Base-by-base conservation (phyloP, 2,888 invertebrate species). In the Noctuana brunneofusca region DNA sequence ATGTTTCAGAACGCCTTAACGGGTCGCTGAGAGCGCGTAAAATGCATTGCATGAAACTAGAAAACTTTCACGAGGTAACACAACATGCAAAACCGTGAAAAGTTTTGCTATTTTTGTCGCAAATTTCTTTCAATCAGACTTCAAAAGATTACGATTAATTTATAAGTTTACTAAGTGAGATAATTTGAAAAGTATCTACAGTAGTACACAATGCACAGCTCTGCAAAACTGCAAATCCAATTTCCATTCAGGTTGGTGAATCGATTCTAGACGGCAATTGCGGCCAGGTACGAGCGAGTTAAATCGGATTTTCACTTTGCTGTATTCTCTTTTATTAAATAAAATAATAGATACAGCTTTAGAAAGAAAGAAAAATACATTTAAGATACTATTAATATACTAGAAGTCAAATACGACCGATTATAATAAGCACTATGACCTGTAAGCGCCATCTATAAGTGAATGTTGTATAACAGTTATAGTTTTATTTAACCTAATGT, bases 261-360 rank as follows among this genome's bases (percentile, higher is more conserved):
- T 84, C 84, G 87, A 85, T 86, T 86, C 81, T 78, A 80, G 80
- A 75, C 78, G 80, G 68, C 84, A 83, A 87, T 87, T 87, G 87
- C 84, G 87, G 87, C 79, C 76, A 82, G 86, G 81, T 83, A 81
- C 78, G 81, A 79, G 74, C 74, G 78, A 79, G 76, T 82, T 81
- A 79, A 87, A 88, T 86, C 81, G 76, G 78, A 86, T 87, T 87
- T 87, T 81, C 80, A 79, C 81, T 82, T 80, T 76, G 69, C 75
- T 78, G 75, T 73, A 75, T 78, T 78, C 70, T 74, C 70, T 66
- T 64, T 67, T 65, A 66, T 66, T 68, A 66, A 71, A 72, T 76
- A 75, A 43, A 43, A n/a, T n/a, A n/a, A n/a, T n/a, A n/a, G n/a
- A n/a, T n/a, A n/a, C n/a, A n/a, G n/a, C n/a, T n/a, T 43, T 18